Conservation (phyloP, 2,888 invertebrate species). For the Crossocerus cetratus region DNA sequence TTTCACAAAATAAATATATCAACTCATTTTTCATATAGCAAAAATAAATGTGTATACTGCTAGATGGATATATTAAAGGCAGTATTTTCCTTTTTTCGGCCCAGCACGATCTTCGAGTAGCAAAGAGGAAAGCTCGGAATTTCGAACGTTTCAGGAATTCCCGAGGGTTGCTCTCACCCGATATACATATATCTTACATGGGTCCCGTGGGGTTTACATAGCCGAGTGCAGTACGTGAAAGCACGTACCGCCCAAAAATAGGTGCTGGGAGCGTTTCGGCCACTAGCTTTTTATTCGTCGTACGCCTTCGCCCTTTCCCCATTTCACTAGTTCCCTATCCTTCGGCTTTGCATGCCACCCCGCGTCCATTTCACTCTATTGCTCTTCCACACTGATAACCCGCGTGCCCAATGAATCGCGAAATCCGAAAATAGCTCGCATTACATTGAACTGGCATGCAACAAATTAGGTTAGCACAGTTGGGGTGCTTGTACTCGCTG, state of each 20-base stretch:
- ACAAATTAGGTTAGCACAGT: not conserved
- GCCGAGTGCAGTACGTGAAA: not conserved
- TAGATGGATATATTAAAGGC: no score
- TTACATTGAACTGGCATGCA: no score
- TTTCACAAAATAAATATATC: no score
- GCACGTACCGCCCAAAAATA: constrained; percentile 20
- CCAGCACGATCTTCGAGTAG: not conserved
- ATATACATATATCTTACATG: not conserved
- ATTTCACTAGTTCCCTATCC: constrained; percentile 2
- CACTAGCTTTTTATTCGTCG: constrained; percentile 26
- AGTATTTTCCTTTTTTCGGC: no score
- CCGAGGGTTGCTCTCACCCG: not conserved
- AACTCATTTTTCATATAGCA: no score
- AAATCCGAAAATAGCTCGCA: no score
- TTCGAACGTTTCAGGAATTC: not conserved
- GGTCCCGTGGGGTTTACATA: constrained; percentile 1
- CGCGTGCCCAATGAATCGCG: no score
- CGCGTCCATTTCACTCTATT: no score
- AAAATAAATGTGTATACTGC: no score
- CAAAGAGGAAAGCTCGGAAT: not conserved
- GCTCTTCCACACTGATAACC: no score
- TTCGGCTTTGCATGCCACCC: not conserved
- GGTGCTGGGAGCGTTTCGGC: constrained; percentile 21
- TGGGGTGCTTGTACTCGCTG: not conserved
- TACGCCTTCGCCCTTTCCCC: constrained; percentile 5